Conservation (phyloP, 2,113 vertebrate genomes). For the Chloebia gouldiae region DNA sequence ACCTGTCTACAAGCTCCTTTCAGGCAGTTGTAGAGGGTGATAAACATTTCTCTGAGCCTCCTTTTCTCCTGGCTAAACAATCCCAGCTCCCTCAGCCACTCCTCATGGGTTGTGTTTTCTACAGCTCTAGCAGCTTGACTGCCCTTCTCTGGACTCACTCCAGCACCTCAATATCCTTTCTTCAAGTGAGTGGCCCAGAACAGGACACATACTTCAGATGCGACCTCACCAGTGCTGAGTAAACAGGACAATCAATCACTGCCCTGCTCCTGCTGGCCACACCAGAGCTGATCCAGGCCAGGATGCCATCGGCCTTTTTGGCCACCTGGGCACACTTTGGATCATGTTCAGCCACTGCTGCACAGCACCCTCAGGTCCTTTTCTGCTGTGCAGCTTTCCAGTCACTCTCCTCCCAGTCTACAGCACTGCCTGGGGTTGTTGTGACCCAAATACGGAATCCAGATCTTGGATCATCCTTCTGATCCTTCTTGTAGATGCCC, state of each 20-base stretch:
- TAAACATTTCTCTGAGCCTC: fast-evolving
- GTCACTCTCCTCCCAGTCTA: fast-evolving
- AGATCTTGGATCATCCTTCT: fast-evolving
- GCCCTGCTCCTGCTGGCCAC: background rate
- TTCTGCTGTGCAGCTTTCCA: background rate
- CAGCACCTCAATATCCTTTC: background rate
- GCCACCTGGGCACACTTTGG: fast-evolving
- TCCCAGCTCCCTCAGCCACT: background rate
- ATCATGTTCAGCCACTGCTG: background rate
- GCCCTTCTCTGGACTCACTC: background rate
- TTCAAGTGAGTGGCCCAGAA: background rate
- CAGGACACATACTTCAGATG: no score
- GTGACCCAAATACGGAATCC: fast-evolving
- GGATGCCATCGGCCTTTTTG: background rate
- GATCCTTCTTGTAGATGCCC: background rate
- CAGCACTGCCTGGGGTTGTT: background rate
- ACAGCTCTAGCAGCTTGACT: no score
- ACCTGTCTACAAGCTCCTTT: background rate
- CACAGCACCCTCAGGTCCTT: fast-evolving
- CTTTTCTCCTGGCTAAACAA: background rate
- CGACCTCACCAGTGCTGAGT: no score
- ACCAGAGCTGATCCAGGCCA: background rate
- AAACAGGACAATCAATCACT: background rate
- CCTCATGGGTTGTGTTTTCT: fast-evolving
- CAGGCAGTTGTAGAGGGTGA: background rate